A percentile compares a stretch with the other conserved stretches of the same genome.
Evolutionary conservation across 2,888 invertebrate genomes (phyloP).

Genomic region (Ormyrus labotus): DNA sequence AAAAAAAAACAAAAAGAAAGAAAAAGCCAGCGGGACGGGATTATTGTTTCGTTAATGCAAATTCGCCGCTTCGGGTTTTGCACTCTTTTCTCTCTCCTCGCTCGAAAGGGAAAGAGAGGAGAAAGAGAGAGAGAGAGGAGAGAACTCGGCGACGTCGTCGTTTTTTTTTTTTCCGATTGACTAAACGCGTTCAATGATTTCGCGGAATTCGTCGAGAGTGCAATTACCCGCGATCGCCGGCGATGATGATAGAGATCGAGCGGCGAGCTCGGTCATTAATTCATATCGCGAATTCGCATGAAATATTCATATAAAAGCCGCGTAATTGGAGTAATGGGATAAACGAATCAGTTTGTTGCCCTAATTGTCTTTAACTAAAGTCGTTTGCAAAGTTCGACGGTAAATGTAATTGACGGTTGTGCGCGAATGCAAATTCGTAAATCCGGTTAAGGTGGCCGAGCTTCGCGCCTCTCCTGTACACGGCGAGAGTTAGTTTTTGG

Average conservation of each 20-base stretch:
- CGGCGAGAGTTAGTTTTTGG: too few species aligned
- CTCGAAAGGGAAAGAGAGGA: too few species aligned
- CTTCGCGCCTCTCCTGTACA: neutral
- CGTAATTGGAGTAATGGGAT: conserved; percentile 1
- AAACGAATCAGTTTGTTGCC: conserved; percentile 19
- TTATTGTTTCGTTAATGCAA: neutral
- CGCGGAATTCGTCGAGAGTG: too few species aligned
- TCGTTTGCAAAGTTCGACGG: neutral
- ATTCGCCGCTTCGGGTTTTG: too few species aligned
- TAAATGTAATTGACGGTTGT: conserved; percentile 10
- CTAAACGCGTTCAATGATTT: too few species aligned
- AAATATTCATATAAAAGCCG: conserved; percentile 23
- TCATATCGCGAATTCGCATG: conserved; percentile 10
- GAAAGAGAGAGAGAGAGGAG: too few species aligned
- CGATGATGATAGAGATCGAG: too few species aligned
- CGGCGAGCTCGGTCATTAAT: neutral
- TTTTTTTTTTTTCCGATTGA: too few species aligned
- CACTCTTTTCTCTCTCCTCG: too few species aligned
- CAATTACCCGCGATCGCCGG: too few species aligned
- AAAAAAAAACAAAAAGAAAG: too few species aligned
- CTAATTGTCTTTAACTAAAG: neutral
- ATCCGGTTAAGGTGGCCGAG: neutral
- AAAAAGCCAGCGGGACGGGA: neutral
- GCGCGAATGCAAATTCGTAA: conserved; percentile 19
- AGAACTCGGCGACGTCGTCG: too few species aligned